A percentile compares a stretch with the other conserved stretches of the same genome.
These are phyloP conservation scores for Solea solea DNA, from an alignment of 2,113 vertebrate genomes.

Conservation along the genomic window DNA sequence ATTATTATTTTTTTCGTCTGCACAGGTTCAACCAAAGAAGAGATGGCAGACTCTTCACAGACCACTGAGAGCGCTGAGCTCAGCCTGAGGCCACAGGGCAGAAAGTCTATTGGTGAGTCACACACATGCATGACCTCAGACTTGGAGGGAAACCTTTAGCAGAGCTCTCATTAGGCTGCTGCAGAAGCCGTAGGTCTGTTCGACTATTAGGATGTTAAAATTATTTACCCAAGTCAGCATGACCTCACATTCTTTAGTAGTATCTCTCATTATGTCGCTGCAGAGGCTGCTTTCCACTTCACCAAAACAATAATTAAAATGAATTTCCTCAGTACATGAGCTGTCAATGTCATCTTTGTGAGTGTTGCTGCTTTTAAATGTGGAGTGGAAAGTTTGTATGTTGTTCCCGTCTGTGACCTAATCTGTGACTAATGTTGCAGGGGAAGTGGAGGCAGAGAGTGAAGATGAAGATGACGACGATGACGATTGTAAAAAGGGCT, in stretches of 20 bases:
- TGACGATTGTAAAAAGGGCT: slow-evolving; percentile 95
- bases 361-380: not conserved
- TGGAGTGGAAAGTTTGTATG: not conserved
- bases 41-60: slow-evolving; percentile 72
- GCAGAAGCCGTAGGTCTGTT: slow-evolving; percentile 37
- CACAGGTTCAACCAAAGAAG: slow-evolving; percentile 79
- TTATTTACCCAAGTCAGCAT: slow-evolving; percentile 42
- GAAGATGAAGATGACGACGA: slow-evolving; percentile 96
- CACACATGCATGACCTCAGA: slow-evolving; percentile 14
- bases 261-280: slow-evolving; percentile 37
- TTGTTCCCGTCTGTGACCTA: not conserved
- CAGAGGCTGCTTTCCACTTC: slow-evolving; percentile 1
- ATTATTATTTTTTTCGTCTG: not conserved
- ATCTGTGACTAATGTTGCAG: slow-evolving; percentile 71
- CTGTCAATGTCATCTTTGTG: not conserved
- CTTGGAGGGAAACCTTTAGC: slow-evolving; percentile 22
- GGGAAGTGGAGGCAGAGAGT: slow-evolving; percentile 93
- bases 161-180: slow-evolving; percentile 22
- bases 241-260: slow-evolving; percentile 38
- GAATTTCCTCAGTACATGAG: slow-evolving; percentile 25
- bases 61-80: slow-evolving; percentile 72
- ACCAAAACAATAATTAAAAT: slow-evolving; percentile 29
- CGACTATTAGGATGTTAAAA: slow-evolving; percentile 27
- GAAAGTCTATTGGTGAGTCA: slow-evolving; percentile 80
- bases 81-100: slow-evolving; percentile 72